phyloP scores from a whole-genome alignment of 1,140 invertebrate genomes.

The Portunus trituberculatus region DNA sequence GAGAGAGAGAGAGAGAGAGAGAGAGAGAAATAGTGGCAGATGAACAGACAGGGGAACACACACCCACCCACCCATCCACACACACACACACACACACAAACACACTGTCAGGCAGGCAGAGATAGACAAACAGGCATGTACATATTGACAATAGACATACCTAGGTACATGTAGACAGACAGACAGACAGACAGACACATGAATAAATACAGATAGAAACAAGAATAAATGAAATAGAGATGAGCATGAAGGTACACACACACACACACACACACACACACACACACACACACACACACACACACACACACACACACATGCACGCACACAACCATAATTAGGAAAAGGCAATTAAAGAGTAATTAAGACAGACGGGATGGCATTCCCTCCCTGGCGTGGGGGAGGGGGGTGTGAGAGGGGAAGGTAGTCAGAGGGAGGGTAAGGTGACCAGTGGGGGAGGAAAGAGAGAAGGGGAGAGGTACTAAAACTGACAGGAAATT shows the following conservation, averaged over 20 bases:
- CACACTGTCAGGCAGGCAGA: too few species aligned
- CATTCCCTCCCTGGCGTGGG: background rate
- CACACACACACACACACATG: background rate
- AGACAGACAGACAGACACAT: background rate
- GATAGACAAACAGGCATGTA: background rate
- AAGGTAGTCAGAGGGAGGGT: background rate
- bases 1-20: conserved; percentile 6
- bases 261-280: conserved; percentile 5
- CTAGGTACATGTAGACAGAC: background rate
- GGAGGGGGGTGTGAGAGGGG: background rate
- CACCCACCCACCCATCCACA: background rate
- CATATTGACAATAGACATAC: background rate
- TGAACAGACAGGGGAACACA: background rate
- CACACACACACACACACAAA: background rate
- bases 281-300: conserved; percentile 7
- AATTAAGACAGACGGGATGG: conserved; percentile 21
- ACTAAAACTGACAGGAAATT: background rate
- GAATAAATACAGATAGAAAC: background rate
- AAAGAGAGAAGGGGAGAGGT: background rate
- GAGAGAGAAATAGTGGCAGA: background rate
- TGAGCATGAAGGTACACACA: too few species aligned
- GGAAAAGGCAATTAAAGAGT: conserved; percentile 22
- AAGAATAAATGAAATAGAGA: too few species aligned
- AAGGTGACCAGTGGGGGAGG: background rate
- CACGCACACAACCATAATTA: background rate